These are phyloP conservation scores for Leontocebus nigricollis DNA, from an alignment of 2,797 vertebrate genomes.

Conservation along the genomic window DNA sequence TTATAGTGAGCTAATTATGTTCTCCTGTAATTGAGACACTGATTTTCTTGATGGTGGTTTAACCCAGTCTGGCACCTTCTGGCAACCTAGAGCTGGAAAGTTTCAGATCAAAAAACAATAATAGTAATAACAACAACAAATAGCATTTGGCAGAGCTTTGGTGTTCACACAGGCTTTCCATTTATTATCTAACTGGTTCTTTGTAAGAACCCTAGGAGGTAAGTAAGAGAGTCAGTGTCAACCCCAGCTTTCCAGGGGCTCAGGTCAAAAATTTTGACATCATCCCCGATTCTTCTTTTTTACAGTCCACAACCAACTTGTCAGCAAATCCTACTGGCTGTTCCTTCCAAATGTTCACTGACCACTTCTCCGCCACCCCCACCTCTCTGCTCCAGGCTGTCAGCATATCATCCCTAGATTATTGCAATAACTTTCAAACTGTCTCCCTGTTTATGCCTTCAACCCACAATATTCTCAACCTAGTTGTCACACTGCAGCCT, in stretches of 20 bases:
- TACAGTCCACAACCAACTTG: background rate
- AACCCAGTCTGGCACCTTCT: slow-evolving; percentile 21
- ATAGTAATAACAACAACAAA: background rate
- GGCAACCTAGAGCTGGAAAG: background rate
- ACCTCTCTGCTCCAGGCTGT: background rate
- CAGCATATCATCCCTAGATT: background rate
- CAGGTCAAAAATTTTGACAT: background rate
- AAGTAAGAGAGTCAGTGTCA: background rate
- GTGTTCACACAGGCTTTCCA: background rate
- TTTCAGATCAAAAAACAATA: slow-evolving; percentile 6
- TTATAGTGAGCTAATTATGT: slow-evolving; percentile 61
- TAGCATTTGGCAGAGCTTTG: background rate
- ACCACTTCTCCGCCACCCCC: background rate
- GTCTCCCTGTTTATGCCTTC: background rate
- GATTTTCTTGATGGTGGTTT: slow-evolving; percentile 60
- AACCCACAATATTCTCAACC: background rate
- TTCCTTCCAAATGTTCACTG: background rate
- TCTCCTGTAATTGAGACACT: slow-evolving; percentile 42
- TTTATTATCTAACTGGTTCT: background rate
- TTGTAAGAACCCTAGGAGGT: background rate
- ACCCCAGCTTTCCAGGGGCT: background rate
- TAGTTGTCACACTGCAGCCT: background rate
- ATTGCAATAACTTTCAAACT: background rate
- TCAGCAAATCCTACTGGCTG: background rate
- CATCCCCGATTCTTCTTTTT: background rate